A percentile compares a stretch with the other conserved stretches of the same genome.
Evolutionary conservation across 2,888 invertebrate species (phyloP).

Genomic region (Amaurobius ferox): DNA sequence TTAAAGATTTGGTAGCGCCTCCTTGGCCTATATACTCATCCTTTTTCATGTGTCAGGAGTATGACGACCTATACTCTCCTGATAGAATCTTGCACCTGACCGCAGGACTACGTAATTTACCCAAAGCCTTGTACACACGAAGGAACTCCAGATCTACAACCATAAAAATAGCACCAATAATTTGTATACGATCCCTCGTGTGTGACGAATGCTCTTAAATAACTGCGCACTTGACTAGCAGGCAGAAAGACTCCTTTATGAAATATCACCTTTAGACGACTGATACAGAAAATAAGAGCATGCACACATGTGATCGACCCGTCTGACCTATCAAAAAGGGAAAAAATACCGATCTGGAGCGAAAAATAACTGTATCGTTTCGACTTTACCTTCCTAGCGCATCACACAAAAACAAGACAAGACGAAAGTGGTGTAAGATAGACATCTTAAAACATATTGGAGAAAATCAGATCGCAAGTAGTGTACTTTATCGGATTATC

Average conservation of each 20-base stretch:
- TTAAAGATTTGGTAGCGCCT: no score
- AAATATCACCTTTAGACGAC: conserved; percentile 56
- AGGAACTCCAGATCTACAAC: no score
- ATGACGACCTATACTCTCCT: no score
- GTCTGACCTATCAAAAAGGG: conserved; percentile 47
- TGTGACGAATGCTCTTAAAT: conserved; percentile 1
- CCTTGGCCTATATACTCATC: no score
- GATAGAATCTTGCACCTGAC: no score
- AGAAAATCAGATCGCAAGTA: no score
- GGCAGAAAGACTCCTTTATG: conserved; percentile 40
- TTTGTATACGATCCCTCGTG: conserved; percentile 1
- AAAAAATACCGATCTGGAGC: background rate
- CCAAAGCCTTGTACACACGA: no score
- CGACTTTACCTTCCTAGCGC: conserved; percentile 35
- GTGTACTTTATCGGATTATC: no score
- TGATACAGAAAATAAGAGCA: conserved; percentile 48
- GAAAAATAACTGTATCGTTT: conserved; percentile 30
- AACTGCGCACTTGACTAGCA: conserved; percentile 45
- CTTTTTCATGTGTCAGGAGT: no score
- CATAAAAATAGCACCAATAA: background rate
- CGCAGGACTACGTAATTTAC: no score
- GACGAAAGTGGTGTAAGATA: background rate
- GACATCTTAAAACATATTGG: no score
- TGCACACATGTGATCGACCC: conserved; percentile 33
- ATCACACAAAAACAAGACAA: background rate